phyloP scores from a whole-genome alignment of 2,888 invertebrate species.

The Drosophila hamatofila region DNA sequence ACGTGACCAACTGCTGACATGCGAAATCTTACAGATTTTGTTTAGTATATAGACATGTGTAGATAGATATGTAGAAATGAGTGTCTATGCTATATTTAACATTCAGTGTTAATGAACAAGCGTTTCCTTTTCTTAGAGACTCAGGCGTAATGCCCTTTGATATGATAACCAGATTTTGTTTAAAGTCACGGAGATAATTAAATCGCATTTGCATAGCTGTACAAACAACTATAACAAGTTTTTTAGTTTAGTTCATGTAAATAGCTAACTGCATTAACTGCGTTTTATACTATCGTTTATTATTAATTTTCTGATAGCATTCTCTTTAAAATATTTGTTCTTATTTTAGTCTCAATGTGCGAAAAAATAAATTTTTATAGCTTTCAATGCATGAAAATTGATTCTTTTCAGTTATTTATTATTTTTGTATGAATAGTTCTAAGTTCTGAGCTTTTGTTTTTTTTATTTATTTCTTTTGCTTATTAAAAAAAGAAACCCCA shows the following conservation, averaged over 20 bases:
- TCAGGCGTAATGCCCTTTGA: not conserved
- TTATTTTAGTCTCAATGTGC: not conserved
- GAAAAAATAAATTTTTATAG: not conserved
- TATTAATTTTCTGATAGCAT: not conserved
- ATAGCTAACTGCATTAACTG: not conserved
- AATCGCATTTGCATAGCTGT: conserved; percentile 21
- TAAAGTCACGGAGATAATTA: not conserved
- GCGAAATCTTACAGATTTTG: not conserved
- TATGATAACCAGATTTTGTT: not conserved
- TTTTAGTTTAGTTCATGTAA: conserved; percentile 6
- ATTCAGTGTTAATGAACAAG: conserved; percentile 10
- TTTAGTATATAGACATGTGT: conserved; percentile 3
- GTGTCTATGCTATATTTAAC: conserved; percentile 13
- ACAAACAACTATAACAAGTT: not conserved
- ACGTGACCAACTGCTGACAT: conserved; percentile 46
- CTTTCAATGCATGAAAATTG: not conserved
- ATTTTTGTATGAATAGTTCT: not conserved
- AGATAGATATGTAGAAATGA: conserved; percentile 1
- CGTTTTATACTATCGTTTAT: not conserved
- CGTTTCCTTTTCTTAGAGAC: not conserved
- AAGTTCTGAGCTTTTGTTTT: not conserved
- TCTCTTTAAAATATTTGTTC: not conserved
- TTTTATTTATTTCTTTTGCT: not conserved
- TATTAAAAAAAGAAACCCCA: not conserved
- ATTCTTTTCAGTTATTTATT: not conserved